Percentiles rank a stretch among this genome's conserved stretches.
These are phyloP conservation scores for Schizothorax lantsangensis DNA, from an alignment of 2,797 vertebrate species.

Conservation along the genomic window DNA sequence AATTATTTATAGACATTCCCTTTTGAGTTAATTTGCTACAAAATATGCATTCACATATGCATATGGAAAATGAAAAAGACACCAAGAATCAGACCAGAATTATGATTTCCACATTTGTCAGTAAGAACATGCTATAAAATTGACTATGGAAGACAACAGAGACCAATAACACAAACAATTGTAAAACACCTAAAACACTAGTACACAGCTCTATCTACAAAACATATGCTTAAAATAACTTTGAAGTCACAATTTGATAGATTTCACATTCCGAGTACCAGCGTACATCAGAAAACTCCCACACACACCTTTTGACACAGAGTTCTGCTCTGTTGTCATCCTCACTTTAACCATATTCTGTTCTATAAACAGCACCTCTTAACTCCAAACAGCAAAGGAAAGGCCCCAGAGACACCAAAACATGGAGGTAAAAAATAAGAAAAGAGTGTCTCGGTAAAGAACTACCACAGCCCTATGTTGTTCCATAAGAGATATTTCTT, in stretches of 20 bases:
- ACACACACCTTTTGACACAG: slow-evolving; percentile 14
- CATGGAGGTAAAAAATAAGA: slow-evolving; percentile 38
- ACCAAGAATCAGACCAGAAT: background rate
- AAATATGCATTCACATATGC: background rate
- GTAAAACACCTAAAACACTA: background rate
- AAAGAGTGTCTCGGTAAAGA: background rate
- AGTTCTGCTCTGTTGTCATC: slow-evolving; percentile 37
- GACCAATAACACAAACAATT: background rate
- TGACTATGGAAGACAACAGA: background rate
- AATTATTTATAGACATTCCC: no score
- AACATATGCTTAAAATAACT: slow-evolving; percentile 5
- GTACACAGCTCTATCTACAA: background rate
- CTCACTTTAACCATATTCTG: slow-evolving; percentile 40
- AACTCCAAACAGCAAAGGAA: slow-evolving; percentile 39
- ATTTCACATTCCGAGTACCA: background rate
- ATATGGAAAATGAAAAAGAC: background rate
- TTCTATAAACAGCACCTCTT: slow-evolving; percentile 55
- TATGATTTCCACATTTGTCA: background rate
- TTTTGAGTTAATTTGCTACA: no score
- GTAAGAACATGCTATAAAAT: background rate
- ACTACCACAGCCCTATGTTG: background rate
- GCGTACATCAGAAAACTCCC: background rate
- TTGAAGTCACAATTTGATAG: slow-evolving; percentile 17
- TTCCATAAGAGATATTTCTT: slow-evolving; percentile 13
- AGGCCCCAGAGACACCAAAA: slow-evolving; percentile 41